A percentile compares a stretch with the other conserved stretches of the same genome.
Evolutionary conservation across 2,113 vertebrate species (phyloP).

Genomic region (Eclectus roratus): DNA sequence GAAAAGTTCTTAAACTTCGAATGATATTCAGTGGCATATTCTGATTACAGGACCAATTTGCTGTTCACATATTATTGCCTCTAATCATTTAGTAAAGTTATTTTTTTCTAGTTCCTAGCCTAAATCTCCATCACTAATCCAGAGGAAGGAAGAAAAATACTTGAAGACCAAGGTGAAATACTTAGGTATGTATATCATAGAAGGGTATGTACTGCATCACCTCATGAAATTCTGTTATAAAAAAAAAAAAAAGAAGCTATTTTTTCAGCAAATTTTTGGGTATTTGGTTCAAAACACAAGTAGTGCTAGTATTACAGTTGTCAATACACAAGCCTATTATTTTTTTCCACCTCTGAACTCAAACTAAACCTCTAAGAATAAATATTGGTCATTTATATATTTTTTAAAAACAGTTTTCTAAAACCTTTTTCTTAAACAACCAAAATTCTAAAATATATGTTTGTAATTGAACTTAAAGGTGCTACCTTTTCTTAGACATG

Average conservation of each 20-base stretch:
- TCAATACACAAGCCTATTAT: neutral
- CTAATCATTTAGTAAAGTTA: neutral
- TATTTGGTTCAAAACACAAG: neutral
- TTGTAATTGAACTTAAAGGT: neutral
- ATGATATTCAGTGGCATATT: neutral
- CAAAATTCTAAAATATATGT: neutral
- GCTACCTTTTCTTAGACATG: slow-evolving; percentile 94
- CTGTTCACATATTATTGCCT: neutral
- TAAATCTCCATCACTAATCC: neutral
- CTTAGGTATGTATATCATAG: neutral
- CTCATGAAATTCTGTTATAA: neutral
- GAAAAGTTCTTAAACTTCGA: neutral
- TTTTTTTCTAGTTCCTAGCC: neutral
- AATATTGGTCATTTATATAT: neutral
- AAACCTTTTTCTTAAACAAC: neutral
- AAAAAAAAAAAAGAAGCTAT: neutral
- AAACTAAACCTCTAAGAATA: neutral
- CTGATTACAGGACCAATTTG: neutral
- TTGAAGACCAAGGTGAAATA: neutral
- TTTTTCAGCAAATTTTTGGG: neutral
- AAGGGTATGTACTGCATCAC: neutral
- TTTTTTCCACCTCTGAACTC: neutral
- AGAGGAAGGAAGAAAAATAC: neutral
- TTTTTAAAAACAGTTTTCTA: neutral
- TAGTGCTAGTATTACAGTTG: neutral